These are phyloP conservation scores for Hofmannophila pseudospretella DNA, from an alignment of 2,888 invertebrate species.

Conservation along the genomic window DNA sequence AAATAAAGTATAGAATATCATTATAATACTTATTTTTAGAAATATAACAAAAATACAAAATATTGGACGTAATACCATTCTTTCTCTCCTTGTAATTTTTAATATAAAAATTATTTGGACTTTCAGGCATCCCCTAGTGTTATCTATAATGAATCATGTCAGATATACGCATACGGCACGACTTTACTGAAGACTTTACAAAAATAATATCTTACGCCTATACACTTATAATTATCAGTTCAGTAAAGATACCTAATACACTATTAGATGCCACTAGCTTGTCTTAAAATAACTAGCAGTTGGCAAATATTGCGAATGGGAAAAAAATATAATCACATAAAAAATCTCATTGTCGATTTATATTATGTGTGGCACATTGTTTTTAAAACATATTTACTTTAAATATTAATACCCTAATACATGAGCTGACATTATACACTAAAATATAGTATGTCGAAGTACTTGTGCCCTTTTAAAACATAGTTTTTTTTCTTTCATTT, in stretches of 20 bases:
- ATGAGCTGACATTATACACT: constrained; percentile 31
- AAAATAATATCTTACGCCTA: constrained; percentile 42
- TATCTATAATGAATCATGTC: neutral
- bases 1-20: constrained; percentile 68
- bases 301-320: constrained; percentile 35
- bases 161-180: constrained; percentile 26
- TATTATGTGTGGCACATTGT: constrained; percentile 28
- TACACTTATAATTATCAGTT: constrained; percentile 65
- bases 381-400: constrained; percentile 22
- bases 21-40: constrained; percentile 68
- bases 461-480: constrained; percentile 59
- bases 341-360: constrained; percentile 36
- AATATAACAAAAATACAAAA: constrained; percentile 49
- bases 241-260: constrained; percentile 48
- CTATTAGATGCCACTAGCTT: constrained; percentile 32
- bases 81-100: constrained; percentile 66
- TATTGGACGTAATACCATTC: constrained; percentile 64
- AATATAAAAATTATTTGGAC: constrained; percentile 74
- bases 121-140: constrained; percentile 36
- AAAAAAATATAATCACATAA: constrained; percentile 36
- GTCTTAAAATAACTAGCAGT: constrained; percentile 19
- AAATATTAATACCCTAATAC: constrained; percentile 21
- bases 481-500: neutral
- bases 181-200: constrained; percentile 49
- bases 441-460: constrained; percentile 44